A percentile compares a stretch with the other conserved stretches of the same genome.
Conservation (phyloP, 2,797 vertebrate species). For the Lacerta agilis region DNA sequence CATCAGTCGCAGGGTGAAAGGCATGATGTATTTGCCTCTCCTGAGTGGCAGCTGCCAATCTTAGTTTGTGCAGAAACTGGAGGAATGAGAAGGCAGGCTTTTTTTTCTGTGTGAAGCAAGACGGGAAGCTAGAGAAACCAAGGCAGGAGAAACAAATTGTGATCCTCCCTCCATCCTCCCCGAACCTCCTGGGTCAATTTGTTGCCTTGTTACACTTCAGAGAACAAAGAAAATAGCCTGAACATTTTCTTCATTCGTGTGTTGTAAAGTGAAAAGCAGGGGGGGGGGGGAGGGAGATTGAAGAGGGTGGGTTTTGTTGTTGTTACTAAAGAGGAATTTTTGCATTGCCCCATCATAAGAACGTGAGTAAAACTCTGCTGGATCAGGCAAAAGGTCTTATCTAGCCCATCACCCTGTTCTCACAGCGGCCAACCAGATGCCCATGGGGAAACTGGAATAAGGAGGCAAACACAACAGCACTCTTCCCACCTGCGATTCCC, state of each 20-base stretch:
- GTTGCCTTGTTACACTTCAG: conserved; percentile 32
- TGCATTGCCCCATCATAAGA: background rate
- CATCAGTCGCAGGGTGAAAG: background rate
- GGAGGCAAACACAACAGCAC: too few species aligned
- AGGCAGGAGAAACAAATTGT: background rate
- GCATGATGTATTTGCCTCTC: background rate
- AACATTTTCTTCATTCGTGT: conserved; percentile 37
- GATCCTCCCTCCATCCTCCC: background rate
- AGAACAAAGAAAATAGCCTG: conserved; percentile 40
- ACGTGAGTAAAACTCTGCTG: too few species aligned
- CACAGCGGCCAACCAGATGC: too few species aligned
- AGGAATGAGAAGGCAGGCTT: conserved; percentile 3
- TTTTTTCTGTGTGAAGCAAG: background rate
- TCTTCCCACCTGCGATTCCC: too few species aligned
- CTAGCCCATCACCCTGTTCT: too few species aligned
- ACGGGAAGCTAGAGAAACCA: background rate
- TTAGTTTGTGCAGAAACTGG: background rate
- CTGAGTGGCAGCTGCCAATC: background rate
- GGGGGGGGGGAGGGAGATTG: background rate
- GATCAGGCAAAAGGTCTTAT: too few species aligned
- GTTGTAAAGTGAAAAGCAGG: conserved; percentile 23
- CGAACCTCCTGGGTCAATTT: conserved; percentile 24
- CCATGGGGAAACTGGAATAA: too few species aligned
- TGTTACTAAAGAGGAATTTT: background rate
- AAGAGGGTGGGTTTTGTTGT: background rate